Percentiles rank a stretch among this genome's conserved stretches.
Evolutionary conservation across 2,113 vertebrate genomes (phyloP).

Genomic region (Monarcha castaneiventris): DNA sequence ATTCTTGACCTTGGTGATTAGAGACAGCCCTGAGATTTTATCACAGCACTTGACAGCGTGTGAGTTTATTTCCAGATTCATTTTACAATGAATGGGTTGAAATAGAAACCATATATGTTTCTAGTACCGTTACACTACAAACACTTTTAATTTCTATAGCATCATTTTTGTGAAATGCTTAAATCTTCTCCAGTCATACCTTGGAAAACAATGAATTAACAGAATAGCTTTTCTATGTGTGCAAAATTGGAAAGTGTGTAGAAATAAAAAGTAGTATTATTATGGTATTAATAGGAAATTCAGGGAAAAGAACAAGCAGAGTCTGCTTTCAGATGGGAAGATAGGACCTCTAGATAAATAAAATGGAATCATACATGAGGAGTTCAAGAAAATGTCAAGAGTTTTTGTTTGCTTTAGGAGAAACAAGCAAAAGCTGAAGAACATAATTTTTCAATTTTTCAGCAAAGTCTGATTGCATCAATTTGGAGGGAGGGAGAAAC

Average conservation of each 20-base stretch:
- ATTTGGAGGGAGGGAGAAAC: neutral
- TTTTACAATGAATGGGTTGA: neutral
- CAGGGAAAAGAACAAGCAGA: neutral
- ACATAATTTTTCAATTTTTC: neutral
- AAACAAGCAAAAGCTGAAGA: neutral
- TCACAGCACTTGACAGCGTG: neutral
- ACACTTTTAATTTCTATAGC: neutral
- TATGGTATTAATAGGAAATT: neutral
- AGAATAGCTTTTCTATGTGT: neutral
- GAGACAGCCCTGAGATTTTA: neutral
- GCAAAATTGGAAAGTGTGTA: neutral
- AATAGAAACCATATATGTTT: neutral
- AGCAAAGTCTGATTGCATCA: neutral
- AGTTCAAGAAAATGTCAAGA: neutral
- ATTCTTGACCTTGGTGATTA: neutral
- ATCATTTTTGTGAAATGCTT: neutral
- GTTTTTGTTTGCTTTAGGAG: neutral
- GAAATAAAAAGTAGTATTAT: neutral
- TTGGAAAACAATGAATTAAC: accelerated
- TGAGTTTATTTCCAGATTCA: neutral
- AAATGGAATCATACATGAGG: neutral
- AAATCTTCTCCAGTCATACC: neutral
- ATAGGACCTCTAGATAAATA: neutral
- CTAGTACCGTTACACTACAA: neutral
- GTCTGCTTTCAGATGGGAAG: neutral